These are phyloP conservation scores for Epinotia bilunana DNA, from an alignment of 2,888 invertebrate species.

Conservation along the genomic window DNA sequence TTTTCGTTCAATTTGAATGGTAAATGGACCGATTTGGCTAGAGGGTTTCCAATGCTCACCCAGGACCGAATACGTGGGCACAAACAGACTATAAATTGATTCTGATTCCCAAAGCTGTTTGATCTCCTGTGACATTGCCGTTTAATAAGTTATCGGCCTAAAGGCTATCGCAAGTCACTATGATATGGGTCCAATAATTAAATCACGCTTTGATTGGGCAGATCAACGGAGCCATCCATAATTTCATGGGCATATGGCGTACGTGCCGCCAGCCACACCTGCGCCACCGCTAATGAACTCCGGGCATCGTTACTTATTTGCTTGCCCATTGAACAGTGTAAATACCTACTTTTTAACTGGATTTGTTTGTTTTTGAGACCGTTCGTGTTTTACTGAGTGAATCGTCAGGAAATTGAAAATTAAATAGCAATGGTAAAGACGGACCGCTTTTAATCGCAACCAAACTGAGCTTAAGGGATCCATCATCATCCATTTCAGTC, in stretches of 20 bases:
- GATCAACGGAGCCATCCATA: slow-evolving; percentile 55
- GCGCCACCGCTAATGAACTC: slow-evolving; percentile 41
- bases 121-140: slow-evolving; percentile 18
- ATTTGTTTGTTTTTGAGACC: neutral
- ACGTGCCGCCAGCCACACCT: slow-evolving; percentile 46
- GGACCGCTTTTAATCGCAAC: neutral
- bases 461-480: neutral
- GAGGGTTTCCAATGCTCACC: slow-evolving; percentile 5
- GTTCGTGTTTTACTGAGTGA: neutral
- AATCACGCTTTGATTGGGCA: slow-evolving; percentile 64
- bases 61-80: slow-evolving; percentile 15
- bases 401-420: neutral
- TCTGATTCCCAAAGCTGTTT: slow-evolving; percentile 3
- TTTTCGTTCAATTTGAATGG: neutral
- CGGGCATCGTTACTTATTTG: slow-evolving; percentile 20
- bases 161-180: slow-evolving; percentile 51
- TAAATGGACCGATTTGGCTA: neutral
- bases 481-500: neutral
- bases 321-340: neutral
- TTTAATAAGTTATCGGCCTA: slow-evolving; percentile 42
- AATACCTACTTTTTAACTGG: neutral
- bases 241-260: slow-evolving; percentile 48
- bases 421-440: neutral
- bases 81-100: slow-evolving; percentile 19
- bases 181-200: slow-evolving; percentile 62